phyloP scores from a whole-genome alignment of 2,113 vertebrate species.

The Plestiodon gilberti region DNA sequence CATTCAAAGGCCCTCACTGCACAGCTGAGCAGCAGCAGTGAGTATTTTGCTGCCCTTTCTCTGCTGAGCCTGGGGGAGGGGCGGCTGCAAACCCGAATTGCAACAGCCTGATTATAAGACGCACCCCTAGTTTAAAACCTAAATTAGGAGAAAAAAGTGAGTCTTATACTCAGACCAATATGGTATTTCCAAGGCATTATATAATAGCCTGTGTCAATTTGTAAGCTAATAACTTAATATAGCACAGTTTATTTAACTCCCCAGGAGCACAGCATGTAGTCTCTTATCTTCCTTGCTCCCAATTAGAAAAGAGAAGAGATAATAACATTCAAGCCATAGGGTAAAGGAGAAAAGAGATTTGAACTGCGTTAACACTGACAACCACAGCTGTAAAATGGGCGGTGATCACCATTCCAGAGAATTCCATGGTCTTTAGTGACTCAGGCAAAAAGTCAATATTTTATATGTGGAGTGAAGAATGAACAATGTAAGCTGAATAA shows the following conservation, averaged over 20 bases:
- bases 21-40: too few species aligned
- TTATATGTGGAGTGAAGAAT: constrained; percentile 2
- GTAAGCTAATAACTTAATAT: constrained; percentile 19
- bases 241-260: constrained; percentile 10
- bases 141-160: too few species aligned
- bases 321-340: constrained; percentile 16
- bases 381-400: constrained; percentile 16
- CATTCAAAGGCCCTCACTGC: too few species aligned
- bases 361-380: background rate
- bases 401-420: background rate
- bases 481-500: background rate
- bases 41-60: too few species aligned
- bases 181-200: background rate
- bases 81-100: too few species aligned
- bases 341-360: background rate
- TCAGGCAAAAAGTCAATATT: constrained; percentile 19
- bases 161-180: too few species aligned
- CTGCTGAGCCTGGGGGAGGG: too few species aligned
- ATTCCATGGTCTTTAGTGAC: background rate
- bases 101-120: too few species aligned
- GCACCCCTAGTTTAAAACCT: too few species aligned
- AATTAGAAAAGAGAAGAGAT: constrained; percentile 25
- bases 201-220: constrained; percentile 16
- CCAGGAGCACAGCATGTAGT: background rate
- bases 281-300: constrained; percentile 18